Conservation (phyloP, 2,113 vertebrate genomes). For the Dinomys branickii region DNA sequence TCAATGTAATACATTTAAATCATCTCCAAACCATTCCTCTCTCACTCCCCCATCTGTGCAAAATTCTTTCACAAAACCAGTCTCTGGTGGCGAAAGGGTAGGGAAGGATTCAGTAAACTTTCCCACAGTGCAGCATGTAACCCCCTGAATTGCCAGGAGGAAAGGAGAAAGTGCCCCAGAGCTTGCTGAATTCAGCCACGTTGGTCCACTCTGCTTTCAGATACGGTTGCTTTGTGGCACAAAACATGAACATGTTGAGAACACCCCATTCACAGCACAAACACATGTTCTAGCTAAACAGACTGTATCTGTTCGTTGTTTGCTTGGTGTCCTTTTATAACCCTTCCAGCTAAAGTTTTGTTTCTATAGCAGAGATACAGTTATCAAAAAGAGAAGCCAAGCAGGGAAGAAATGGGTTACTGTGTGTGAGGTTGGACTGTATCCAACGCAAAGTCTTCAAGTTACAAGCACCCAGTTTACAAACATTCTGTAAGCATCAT, state of each 20-base stretch:
- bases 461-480: background rate
- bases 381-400: background rate
- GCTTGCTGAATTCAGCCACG: background rate
- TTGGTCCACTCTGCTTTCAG: background rate
- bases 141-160: background rate
- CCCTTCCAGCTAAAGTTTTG: background rate
- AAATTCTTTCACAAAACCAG: background rate
- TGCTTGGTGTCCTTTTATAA: background rate
- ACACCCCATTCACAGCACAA: background rate
- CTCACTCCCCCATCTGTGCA: background rate
- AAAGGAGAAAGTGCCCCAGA: background rate
- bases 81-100: background rate
- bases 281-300: background rate
- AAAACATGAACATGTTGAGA: background rate
- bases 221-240: background rate
- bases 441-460: background rate
- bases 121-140: background rate
- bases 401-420: background rate
- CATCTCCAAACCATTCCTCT: background rate
- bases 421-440: background rate
- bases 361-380: background rate
- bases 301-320: background rate
- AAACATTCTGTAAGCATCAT: background rate
- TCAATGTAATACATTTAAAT: background rate
- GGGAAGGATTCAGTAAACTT: background rate